Evolutionary conservation across 1,140 invertebrate genomes (phyloP).

Genomic region (Drosophila kurseongensis): DNA sequence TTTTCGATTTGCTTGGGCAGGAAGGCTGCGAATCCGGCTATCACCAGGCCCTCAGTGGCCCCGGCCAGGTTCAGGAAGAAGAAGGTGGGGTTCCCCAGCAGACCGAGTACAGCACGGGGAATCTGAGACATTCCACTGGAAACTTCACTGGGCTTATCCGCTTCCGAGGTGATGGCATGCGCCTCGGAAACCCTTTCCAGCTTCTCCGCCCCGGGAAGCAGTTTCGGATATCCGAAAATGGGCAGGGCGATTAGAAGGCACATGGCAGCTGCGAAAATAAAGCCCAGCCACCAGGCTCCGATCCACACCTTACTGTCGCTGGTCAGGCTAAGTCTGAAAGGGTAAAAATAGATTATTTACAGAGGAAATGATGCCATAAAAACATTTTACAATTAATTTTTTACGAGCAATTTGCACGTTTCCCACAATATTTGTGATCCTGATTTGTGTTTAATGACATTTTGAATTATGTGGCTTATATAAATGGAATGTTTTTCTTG

Average conservation of each 20-base stretch:
- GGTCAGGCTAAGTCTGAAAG: conserved; percentile 88
- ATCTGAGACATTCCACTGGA: conserved; percentile 86
- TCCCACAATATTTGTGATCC: no score
- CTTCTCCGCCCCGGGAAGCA: conserved; percentile 89
- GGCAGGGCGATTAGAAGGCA: conserved; percentile 90
- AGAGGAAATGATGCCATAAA: no score
- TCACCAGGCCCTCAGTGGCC: conserved; percentile 90
- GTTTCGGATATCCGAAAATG: conserved; percentile 89
- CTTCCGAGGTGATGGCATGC: conserved; percentile 85
- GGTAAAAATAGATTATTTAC: background rate
- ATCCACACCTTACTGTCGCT: conserved; percentile 92
- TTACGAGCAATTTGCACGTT: no score
- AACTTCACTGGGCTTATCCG: background rate
- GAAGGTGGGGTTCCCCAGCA: conserved; percentile 92
- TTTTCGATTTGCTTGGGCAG: conserved; percentile 93
- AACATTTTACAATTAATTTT: no score
- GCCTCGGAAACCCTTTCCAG: conserved; percentile 89
- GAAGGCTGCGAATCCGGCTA: conserved; percentile 93
- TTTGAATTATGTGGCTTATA: no score
- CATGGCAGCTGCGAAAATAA: conserved; percentile 88
- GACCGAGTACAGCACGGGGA: conserved; percentile 87
- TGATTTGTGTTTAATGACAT: no score
- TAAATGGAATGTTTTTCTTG: no score
- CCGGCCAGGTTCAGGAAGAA: conserved; percentile 92
- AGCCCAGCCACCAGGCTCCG: conserved; percentile 95